Evolutionary conservation across 1,140 invertebrate genomes (phyloP), one percentile per base, ranked within the genome.

Genomic region (Drosophila jambulina): DNA sequence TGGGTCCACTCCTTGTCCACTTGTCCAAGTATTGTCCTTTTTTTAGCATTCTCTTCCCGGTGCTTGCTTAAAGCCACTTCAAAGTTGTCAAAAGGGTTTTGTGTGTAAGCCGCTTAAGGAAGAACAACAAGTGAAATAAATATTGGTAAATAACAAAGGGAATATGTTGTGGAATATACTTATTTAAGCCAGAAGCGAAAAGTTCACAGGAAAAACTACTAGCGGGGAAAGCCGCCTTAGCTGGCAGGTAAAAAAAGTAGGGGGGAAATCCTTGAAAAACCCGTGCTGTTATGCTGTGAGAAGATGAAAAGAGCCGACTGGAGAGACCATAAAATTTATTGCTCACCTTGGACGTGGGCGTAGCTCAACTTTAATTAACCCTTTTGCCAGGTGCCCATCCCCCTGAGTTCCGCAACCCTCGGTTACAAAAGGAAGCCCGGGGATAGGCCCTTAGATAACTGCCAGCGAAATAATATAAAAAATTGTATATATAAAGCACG

Each of bases 361-460:
- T 40, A 29, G 49, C 74, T 77, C 74, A 60, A 77, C 62, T 77
- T 77, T 77, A 77, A 77, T 77, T 77, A 77, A 77, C 75, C 75
- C 75, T 77, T 77, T 77, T 69, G 34, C 43, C 54, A 34, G 29
- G 57, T 51, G 56, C 43, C 46, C 32, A 38, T 59, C 56, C 46
- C 21, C 36, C 5, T 42, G 19, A 19, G 36, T 36, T 56, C 13
- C 36, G 10, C 49, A 13, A 5, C 27, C 4, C 9, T 27, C 8
- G 27, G 43, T 17, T n/a, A 58, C 53, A 76, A 76, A 75, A 32
- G 56, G 75, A 77, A 77, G 64, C 75, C 62, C 43, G 8, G 29
- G 67, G 45, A 72, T 51, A 59, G 36, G 69, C 43, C 45, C 21
- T 72, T 71, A 77, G 70, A 74, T 74, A 74, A 74, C 70, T 70